Evolutionary conservation across 2,888 invertebrate genomes (phyloP).

Genomic region (Synanthedon tipuliformis): DNA sequence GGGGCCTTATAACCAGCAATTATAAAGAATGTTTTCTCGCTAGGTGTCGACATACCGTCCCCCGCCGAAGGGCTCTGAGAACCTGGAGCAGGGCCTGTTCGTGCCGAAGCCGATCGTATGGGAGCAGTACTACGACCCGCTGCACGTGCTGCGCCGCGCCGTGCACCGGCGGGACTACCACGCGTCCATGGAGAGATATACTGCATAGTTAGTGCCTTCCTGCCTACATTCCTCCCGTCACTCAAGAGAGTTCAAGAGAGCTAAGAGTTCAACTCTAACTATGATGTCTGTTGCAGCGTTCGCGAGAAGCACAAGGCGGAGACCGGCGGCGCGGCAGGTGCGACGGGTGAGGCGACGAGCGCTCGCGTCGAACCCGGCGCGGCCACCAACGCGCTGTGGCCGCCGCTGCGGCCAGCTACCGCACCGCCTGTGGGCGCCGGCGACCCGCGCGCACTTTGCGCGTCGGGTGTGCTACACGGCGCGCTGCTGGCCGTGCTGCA

Average conservation of each 20-base stretch:
- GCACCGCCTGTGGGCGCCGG: conserved; percentile 33
- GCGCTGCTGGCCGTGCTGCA: conserved; percentile 85
- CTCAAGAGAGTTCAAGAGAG: no score
- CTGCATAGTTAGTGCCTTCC: conserved; percentile 78
- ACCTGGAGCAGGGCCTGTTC: conserved; percentile 92
- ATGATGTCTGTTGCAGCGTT: conserved; percentile 23
- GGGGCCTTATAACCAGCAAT: no score
- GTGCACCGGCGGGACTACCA: conserved; percentile 95
- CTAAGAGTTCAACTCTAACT: no score
- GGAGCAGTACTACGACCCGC: conserved; percentile 93
- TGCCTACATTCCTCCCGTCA: neutral
- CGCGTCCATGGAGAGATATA: conserved; percentile 92
- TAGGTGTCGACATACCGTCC: conserved; percentile 88
- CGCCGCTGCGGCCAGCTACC: conserved; percentile 40
- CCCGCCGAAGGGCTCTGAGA: conserved; percentile 77
- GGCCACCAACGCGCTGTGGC: conserved; percentile 40
- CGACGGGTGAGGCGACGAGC: conserved; percentile 4
- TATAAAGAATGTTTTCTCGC: neutral
- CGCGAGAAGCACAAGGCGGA: conserved; percentile 45
- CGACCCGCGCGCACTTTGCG: conserved; percentile 49
- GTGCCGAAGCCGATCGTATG: conserved; percentile 88
- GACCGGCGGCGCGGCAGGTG: conserved; percentile 9
- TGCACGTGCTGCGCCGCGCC: conserved; percentile 90
- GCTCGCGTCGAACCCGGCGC: conserved; percentile 4
- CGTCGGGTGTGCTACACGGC: conserved; percentile 53